Percentiles rank a stretch among this genome's conserved stretches.
Evolutionary conservation across 2,797 vertebrate species (phyloP).

Genomic region (Anabacerthia variegaticeps): DNA sequence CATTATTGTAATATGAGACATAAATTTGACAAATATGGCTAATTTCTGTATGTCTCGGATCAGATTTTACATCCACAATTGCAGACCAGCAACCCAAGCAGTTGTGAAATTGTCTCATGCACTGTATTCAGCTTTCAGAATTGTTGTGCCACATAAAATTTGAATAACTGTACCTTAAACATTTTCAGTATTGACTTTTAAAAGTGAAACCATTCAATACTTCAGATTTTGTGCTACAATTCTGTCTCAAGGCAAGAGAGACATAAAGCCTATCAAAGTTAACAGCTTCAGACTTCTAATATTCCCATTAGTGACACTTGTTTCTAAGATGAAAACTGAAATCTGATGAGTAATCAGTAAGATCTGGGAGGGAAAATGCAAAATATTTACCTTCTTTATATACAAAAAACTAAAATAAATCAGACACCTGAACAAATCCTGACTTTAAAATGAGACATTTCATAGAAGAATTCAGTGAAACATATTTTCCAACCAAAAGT

Average conservation of each 20-base stretch:
- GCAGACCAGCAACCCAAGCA: background rate
- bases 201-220: background rate
- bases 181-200: background rate
- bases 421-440: background rate
- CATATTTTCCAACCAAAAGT: background rate
- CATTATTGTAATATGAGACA: background rate
- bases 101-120: background rate
- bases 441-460: background rate
- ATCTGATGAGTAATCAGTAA: background rate
- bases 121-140: background rate
- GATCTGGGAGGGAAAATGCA: accelerated
- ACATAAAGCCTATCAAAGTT: background rate
- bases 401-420: background rate
- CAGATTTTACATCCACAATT: background rate
- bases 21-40: background rate
- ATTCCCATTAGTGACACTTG: background rate
- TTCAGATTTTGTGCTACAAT: background rate
- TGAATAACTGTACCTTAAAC: background rate
- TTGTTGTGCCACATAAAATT: background rate
- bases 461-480: background rate
- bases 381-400: background rate
- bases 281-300: background rate
- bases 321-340: background rate
- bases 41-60: background rate
- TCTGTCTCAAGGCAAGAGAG: background rate